Evolutionary conservation across 2,113 vertebrate genomes (phyloP).

Genomic region (Pitta sordida): DNA sequence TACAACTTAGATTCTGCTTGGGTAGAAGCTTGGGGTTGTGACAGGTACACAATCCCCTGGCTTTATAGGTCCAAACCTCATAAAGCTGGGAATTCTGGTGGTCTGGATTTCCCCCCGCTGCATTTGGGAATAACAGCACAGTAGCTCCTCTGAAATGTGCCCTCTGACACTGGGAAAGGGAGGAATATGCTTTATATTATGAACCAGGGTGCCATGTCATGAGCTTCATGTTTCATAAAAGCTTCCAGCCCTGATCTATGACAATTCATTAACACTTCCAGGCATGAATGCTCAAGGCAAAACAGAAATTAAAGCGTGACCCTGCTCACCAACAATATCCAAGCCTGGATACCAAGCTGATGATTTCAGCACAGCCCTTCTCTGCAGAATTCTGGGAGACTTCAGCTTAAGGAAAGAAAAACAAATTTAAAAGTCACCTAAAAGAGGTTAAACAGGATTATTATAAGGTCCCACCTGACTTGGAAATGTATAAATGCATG

Average conservation of each 20-base stretch:
- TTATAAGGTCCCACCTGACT: slow-evolving; percentile 39
- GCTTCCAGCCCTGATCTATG: background rate
- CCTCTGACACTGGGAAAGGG: background rate
- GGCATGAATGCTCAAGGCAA: background rate
- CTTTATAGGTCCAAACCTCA: background rate
- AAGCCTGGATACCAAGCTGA: background rate
- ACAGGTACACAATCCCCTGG: background rate
- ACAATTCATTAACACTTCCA: slow-evolving; percentile 3
- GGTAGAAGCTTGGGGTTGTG: no score
- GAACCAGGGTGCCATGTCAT: background rate
- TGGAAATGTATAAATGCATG: background rate
- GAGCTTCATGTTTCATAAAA: background rate
- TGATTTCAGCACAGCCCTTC: background rate
- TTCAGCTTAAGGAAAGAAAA: slow-evolving; percentile 29
- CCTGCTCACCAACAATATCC: background rate
- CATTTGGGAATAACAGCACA: background rate
- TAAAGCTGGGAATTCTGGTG: background rate
- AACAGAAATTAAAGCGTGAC: background rate
- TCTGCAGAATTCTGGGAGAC: background rate
- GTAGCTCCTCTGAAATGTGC: background rate
- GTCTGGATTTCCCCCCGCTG: background rate
- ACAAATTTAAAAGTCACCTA: background rate
- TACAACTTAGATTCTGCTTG: background rate
- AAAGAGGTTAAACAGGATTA: background rate
- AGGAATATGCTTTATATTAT: background rate